Base-by-base conservation (phyloP, 2,888 invertebrate genomes). In the Sepioteuthis lessoniana region DNA sequence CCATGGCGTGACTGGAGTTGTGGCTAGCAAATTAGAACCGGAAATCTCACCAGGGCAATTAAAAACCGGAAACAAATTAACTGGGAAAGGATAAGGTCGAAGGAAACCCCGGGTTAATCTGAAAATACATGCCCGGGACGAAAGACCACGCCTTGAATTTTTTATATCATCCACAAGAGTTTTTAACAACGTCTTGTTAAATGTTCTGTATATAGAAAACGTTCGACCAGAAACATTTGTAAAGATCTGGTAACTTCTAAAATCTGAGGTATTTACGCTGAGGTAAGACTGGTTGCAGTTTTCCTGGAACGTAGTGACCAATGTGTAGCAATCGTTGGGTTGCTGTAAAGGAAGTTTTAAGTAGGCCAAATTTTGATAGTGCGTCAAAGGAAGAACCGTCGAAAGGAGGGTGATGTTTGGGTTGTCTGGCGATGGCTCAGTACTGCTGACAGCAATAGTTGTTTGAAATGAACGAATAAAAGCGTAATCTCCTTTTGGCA, bases 61-160 rank as follows among this genome's bases (percentile, higher is more conserved):
- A 47, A 92, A n/a, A 31, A 47, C 47, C 47, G 38, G 92, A 92
- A 92, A 92, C 16, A 60, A 93, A 60, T 93, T 8, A 50, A 93
- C 7, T 31, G 92, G 92, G 46, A 92, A 92, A 0, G 38, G 92
- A 92, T 92, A 92, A n/a, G 38, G 5, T 31, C 46, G 92, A 21
- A 47, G 7, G 19, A 46, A 46, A 19, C 46, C n/a, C 13, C 47
- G 42, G 31, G 31, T 47, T 2, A 8, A n/a, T n/a, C 42, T 38
- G 19, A 31, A 42, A 35, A 92, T 16, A 46, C 19, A 47, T 31
- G 47, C 92, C 8, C 38, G 35, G 31, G 19, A 92, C 47, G 46
- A 92, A 31, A 76, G n/a, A 76, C 76, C n/a, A n/a, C n/a, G n/a
- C 76, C n/a, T n/a, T 35, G n/a, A 76, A 13, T 16, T n/a, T 76